phyloP scores from a whole-genome alignment of 2,797 vertebrate genomes.

The Sarcophilus harrisii region DNA sequence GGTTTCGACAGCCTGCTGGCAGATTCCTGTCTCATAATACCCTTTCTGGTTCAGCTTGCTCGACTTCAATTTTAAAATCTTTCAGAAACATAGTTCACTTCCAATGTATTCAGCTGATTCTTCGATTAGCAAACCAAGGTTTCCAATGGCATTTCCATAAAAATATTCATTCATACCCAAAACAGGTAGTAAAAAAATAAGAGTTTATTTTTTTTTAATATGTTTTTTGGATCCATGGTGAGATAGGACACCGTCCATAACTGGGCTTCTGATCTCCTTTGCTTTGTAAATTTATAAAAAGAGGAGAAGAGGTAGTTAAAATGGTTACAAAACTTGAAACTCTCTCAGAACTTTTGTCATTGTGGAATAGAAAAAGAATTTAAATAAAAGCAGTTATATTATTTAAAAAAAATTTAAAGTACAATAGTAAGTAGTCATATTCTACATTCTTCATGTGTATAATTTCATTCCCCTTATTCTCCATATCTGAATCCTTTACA shows the following conservation, averaged over 20 bases:
- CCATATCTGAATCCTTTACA: background rate
- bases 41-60: background rate
- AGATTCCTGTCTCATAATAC: background rate
- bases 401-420: constrained; percentile 43
- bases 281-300: constrained; percentile 88
- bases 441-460: background rate
- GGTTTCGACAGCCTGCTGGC: background rate
- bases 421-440: background rate
- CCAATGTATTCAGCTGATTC: background rate
- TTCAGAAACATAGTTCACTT: background rate
- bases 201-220: constrained; percentile 65
- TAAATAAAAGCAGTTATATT: constrained; percentile 88
- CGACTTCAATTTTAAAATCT: background rate
- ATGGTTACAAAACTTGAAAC: constrained; percentile 90
- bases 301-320: constrained; percentile 87
- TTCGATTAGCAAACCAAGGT: background rate
- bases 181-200: background rate
- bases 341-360: constrained; percentile 89
- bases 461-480: background rate
- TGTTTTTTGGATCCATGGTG: constrained; percentile 89
- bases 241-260: constrained; percentile 84
- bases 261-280: constrained; percentile 86
- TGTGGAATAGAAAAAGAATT: constrained; percentile 84
- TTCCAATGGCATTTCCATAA: background rate
- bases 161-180: background rate